Conservation (phyloP, 2,888 invertebrate genomes). For the Drosophila kanekoi region DNA sequence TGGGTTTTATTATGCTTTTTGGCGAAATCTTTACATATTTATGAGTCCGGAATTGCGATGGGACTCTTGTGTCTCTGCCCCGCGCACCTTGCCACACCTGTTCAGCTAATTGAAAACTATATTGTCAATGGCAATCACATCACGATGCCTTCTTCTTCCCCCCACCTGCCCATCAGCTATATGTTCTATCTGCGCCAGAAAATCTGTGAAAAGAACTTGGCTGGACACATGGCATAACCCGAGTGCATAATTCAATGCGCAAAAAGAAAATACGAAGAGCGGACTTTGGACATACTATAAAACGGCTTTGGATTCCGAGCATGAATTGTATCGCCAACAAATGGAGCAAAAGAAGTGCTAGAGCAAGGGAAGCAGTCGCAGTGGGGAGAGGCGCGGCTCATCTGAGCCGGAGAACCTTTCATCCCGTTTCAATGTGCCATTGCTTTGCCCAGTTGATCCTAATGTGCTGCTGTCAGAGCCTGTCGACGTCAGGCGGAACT, state of each 20-base stretch:
- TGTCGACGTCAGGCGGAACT: conserved; percentile 64
- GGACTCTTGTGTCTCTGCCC: neutral
- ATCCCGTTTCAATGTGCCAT: conserved; percentile 33
- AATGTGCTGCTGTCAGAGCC: conserved; percentile 75
- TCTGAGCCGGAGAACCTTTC: conserved; percentile 39
- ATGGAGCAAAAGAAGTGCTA: neutral
- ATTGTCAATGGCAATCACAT: conserved; percentile 72
- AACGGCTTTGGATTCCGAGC: conserved; percentile 48
- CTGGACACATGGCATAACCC: neutral
- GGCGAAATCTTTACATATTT: conserved; percentile 66
- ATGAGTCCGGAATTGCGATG: conserved; percentile 49
- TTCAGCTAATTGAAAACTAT: conserved; percentile 75
- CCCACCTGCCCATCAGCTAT: too few relatives aligned
- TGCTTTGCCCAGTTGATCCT: conserved; percentile 60
- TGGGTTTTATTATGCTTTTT: conserved; percentile 49
- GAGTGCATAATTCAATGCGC: conserved; percentile 34
- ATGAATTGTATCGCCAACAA: conserved; percentile 36
- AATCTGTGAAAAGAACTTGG: conserved; percentile 1
- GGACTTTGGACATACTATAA: conserved; percentile 40
- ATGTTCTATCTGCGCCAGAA: conserved; percentile 15
- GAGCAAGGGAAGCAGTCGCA: too few relatives aligned
- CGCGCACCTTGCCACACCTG: conserved; percentile 1
- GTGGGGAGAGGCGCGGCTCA: too few relatives aligned
- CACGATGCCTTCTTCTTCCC: conserved; percentile 21
- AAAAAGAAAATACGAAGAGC: conserved; percentile 7